These are phyloP conservation scores for Amphiprion clarkii DNA, from an alignment of 2,797 vertebrate species.

Conservation along the genomic window DNA sequence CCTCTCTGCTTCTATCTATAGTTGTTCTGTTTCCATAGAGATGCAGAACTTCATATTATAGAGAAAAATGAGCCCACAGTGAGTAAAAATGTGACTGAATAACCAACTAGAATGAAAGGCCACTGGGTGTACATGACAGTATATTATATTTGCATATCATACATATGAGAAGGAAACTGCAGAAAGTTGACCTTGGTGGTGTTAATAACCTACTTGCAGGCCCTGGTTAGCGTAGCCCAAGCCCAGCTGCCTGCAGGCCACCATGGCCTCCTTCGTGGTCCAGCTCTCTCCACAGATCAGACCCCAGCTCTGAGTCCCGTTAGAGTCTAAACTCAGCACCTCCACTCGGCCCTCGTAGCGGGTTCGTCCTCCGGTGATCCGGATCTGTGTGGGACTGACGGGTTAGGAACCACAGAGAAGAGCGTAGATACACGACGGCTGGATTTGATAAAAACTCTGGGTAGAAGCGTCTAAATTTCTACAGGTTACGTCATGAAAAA, in stretches of 20 bases:
- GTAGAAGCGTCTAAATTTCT: neutral
- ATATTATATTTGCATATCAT: conserved; percentile 52
- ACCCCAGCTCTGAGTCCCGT: conserved; percentile 90
- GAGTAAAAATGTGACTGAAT: too few relatives aligned
- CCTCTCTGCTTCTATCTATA: too few relatives aligned
- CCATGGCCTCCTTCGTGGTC: conserved; percentile 92
- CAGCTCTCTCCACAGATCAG: conserved; percentile 95
- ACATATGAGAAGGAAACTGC: conserved; percentile 14
- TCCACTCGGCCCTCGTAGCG: conserved; percentile 94
- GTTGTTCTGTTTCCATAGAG: too few relatives aligned
- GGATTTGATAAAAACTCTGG: conserved; percentile 2
- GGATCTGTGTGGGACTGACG: conserved; percentile 87
- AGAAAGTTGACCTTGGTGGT: neutral
- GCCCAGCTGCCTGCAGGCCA: conserved; percentile 96
- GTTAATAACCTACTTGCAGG: conserved; percentile 91
- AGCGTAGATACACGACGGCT: conserved; percentile 42
- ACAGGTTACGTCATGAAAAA: neutral
- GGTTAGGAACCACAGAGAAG: conserved; percentile 61
- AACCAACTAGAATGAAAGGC: neutral
- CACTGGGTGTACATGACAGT: conserved; percentile 43
- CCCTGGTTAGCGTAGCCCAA: conserved; percentile 96
- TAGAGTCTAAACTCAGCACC: conserved; percentile 82
- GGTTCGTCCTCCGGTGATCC: conserved; percentile 92
- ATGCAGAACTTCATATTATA: too few relatives aligned
- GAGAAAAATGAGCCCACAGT: too few relatives aligned